A percentile compares a stretch with the other conserved stretches of the same genome.
Evolutionary conservation across 1,140 invertebrate genomes (phyloP).

Genomic region (Achroia grisella): DNA sequence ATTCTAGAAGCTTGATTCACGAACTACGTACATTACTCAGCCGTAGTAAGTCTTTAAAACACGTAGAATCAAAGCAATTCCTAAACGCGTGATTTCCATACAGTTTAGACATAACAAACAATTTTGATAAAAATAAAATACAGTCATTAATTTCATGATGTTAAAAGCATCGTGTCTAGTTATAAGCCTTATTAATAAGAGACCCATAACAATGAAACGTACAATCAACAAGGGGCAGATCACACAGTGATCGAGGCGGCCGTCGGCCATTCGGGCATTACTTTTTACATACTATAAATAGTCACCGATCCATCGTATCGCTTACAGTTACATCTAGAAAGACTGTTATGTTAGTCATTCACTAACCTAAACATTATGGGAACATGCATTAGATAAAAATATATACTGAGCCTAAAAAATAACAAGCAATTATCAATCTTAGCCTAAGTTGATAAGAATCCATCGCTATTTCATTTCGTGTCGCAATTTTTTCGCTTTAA

Average conservation of each 20-base stretch:
- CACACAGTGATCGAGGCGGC: slow-evolving; percentile 39
- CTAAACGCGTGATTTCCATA: too few relatives aligned
- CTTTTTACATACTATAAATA: slow-evolving; percentile 12
- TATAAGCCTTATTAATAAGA: slow-evolving; percentile 8
- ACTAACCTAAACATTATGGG: slow-evolving; percentile 22
- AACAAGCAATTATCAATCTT: slow-evolving; percentile 39
- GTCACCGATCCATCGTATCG: slow-evolving; percentile 43
- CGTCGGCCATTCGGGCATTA: slow-evolving; percentile 15
- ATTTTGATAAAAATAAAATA: too few relatives aligned
- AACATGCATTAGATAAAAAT: slow-evolving; percentile 30
- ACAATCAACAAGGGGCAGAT: slow-evolving; percentile 36
- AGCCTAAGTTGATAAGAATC: slow-evolving; percentile 29
- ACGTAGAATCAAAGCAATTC: too few relatives aligned
- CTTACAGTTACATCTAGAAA: slow-evolving; percentile 23
- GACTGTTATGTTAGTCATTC: slow-evolving; percentile 20
- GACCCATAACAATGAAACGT: slow-evolving; percentile 69
- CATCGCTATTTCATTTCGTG: slow-evolving; percentile 7
- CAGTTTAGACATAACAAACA: too few relatives aligned
- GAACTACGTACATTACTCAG: too few relatives aligned
- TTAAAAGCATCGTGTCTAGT: too few relatives aligned
- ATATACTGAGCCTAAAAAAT: slow-evolving; percentile 31
- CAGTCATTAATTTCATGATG: too few relatives aligned
- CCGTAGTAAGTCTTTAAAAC: too few relatives aligned
- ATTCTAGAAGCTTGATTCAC: too few relatives aligned
- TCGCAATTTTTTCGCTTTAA: slow-evolving; percentile 12